Conservation (phyloP, 1,140 invertebrate genomes). For the Drosophila murphyi region DNA sequence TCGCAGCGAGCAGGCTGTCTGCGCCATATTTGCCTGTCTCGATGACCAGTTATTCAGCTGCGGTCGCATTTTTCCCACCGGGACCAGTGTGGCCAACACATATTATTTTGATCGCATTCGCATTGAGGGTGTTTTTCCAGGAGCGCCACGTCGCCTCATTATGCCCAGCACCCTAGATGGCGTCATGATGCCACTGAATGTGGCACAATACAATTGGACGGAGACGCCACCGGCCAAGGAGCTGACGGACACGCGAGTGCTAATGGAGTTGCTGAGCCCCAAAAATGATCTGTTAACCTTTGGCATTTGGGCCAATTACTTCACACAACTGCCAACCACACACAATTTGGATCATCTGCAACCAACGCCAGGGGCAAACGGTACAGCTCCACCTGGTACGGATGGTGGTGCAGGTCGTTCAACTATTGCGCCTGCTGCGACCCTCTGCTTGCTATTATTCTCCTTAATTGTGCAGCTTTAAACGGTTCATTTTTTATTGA, state of each 20-base stretch:
- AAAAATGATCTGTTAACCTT: slow-evolving; percentile 74
- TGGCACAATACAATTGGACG: slow-evolving; percentile 49
- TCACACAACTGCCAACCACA: slow-evolving; percentile 33
- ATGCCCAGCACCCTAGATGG: slow-evolving; percentile 76
- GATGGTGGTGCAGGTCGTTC: background rate
- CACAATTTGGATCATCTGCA: slow-evolving; percentile 71
- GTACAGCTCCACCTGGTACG: background rate
- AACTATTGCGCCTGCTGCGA: background rate
- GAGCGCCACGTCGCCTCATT: slow-evolving; percentile 61
- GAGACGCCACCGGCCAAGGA: slow-evolving; percentile 32
- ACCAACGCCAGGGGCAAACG: background rate
- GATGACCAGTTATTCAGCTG: slow-evolving; percentile 64
- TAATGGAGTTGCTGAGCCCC: slow-evolving; percentile 24
- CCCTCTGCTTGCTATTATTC: background rate
- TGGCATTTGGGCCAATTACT: slow-evolving; percentile 79
- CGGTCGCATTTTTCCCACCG: slow-evolving; percentile 59
- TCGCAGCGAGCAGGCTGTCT: slow-evolving; percentile 79
- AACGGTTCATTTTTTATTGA: background rate
- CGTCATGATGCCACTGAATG: slow-evolving; percentile 60
- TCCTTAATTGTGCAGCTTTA: background rate
- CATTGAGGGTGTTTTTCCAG: slow-evolving; percentile 57
- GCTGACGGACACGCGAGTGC: slow-evolving; percentile 8
- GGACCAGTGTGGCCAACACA: slow-evolving; percentile 40
- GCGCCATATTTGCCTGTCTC: slow-evolving; percentile 84
- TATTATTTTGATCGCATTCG: slow-evolving; percentile 54